A percentile compares a stretch with the other conserved stretches of the same genome.
Conservation (phyloP, 2,797 vertebrate genomes). For the Anguilla megastoma region DNA sequence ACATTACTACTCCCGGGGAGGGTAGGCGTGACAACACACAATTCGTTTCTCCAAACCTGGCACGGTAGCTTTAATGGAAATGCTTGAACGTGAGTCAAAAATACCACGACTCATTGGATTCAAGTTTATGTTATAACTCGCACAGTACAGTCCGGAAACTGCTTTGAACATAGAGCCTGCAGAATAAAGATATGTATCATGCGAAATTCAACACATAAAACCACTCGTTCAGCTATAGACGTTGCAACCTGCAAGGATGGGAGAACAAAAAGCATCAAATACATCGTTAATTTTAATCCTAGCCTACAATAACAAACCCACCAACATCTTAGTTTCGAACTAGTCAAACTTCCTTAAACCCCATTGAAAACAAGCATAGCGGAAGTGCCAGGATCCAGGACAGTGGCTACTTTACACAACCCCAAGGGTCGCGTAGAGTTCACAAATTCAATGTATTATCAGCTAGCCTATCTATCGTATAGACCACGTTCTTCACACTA, state of each 20-base stretch:
- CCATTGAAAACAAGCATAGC: not conserved
- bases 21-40: not conserved
- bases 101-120: not conserved
- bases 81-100: not conserved
- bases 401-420: not conserved
- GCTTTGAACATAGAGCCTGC: not conserved
- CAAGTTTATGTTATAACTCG: not conserved
- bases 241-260: not conserved
- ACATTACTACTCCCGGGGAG: not conserved
- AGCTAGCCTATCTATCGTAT: not conserved
- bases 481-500: not conserved
- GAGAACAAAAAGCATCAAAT: not conserved
- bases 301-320: not conserved
- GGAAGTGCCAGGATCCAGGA: not conserved
- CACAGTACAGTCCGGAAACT: not conserved
- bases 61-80: not conserved
- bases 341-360: not conserved
- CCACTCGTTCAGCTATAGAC: not conserved
- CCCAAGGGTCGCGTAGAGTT: not conserved
- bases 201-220: not conserved
- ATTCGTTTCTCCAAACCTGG: not conserved
- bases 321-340: not conserved
- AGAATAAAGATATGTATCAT: not conserved
- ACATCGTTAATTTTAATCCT: not conserved
- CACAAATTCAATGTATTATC: not conserved